phyloP scores from a whole-genome alignment of 1,140 invertebrate species.

The Temnothorax curvispinosus region DNA sequence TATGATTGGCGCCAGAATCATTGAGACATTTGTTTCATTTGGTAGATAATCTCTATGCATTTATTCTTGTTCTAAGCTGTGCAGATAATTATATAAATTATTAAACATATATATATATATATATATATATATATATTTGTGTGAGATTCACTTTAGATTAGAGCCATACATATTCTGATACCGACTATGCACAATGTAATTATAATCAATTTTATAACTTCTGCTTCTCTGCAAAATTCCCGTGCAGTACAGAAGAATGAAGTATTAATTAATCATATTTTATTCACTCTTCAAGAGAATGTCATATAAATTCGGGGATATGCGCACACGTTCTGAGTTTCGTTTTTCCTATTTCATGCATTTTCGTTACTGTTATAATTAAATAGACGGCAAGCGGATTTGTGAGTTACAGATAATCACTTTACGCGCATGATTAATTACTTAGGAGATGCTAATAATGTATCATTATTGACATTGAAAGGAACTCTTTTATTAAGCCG shows the following conservation, averaged over 20 bases:
- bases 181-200: neutral
- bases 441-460: neutral
- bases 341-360: neutral
- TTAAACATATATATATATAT: neutral
- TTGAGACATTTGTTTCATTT: conserved; percentile 5
- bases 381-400: neutral
- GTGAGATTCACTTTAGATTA: no score
- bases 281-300: neutral
- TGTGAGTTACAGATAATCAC: neutral
- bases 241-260: neutral
- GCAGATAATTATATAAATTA: neutral
- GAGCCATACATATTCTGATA: no score
- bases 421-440: conserved; percentile 1
- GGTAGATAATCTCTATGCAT: neutral
- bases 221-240: neutral
- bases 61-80: conserved; percentile 4
- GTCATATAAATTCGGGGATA: neutral
- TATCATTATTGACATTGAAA: neutral
- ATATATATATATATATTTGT: no score
- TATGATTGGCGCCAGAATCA: neutral
- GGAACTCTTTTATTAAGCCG: conserved; percentile 13
- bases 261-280: neutral
- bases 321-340: neutral
- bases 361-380: neutral
- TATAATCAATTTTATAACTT: neutral